Conservation (phyloP, 2,797 vertebrate genomes). For the Takifugu rubripes region DNA sequence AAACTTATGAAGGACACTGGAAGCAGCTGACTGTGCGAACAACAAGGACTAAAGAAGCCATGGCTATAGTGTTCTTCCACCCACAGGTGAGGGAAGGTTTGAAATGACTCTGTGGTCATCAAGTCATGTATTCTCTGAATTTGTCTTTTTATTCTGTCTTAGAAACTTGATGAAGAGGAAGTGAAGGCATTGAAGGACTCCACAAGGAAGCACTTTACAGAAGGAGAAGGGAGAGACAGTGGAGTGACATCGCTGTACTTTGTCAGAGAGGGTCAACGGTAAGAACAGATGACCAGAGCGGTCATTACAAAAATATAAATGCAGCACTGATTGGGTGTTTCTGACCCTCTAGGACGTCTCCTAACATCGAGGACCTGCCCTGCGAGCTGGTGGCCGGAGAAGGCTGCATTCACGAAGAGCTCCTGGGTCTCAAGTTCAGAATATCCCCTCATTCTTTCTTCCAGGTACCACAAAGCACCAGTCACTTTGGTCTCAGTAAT, state of each 20-base stretch:
- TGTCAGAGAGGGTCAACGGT: constrained; percentile 93
- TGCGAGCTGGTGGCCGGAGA: constrained; percentile 89
- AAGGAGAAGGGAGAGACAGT: constrained; percentile 83
- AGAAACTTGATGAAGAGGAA: constrained; percentile 87
- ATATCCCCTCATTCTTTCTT: constrained; percentile 98
- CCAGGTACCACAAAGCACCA: constrained; percentile 73
- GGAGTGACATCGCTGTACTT: constrained; percentile 91
- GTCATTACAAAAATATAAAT: not conserved
- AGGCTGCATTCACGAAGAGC: constrained; percentile 86
- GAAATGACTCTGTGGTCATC: not conserved
- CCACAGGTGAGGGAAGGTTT: constrained; percentile 82
- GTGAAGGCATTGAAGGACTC: constrained; percentile 79
- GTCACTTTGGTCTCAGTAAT: not conserved
- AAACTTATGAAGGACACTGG: constrained; percentile 95
- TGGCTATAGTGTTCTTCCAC: constrained; percentile 93
- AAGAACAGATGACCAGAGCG: not conserved
- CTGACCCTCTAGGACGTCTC: constrained; percentile 81
- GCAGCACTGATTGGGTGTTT: not conserved
- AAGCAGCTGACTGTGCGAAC: constrained; percentile 94
- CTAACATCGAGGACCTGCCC: constrained; percentile 86
- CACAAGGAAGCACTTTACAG: constrained; percentile 81
- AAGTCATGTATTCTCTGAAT: not conserved
- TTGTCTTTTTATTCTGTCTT: not conserved
- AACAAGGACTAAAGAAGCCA: constrained; percentile 83
- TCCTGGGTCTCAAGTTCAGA: constrained; percentile 90